Base-by-base conservation (phyloP, 2,797 vertebrate genomes). In the Mycteria americana region DNA sequence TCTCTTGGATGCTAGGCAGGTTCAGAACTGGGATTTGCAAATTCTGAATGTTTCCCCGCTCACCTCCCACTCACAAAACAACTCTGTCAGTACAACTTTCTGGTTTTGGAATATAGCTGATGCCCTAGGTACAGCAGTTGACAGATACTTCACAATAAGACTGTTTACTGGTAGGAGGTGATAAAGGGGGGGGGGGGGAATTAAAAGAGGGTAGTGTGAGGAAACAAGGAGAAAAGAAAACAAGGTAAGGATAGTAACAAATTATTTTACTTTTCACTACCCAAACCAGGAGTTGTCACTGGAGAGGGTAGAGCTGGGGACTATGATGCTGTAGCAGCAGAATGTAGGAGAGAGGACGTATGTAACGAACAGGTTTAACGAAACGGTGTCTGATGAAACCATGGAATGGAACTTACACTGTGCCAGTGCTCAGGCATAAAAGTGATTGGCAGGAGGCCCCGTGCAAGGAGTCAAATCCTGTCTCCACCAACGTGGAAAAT, bases 371-470 rank as follows among this genome's bases (percentile, higher is more conserved):
- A 41, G 28, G 24, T 68, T 89, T 35, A 80, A 60, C 2, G 6
- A 17, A 88, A 89, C 73, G n/a, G 13, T 84, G 33, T 17, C 77
- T 60, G 45, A 74, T 89, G 18, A 28, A 41, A 35, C 76, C 1
- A 1, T 37, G 37, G 56, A 69, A 28, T 9, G 30, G 39, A 86
- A 59, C 43, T 60, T 88, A 68, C 4, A 2, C 27, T 35, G 39
- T 79, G 81, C 77, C 45, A 57, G 30, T 75, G 83, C 62, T 62
- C 18, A 43, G 60, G 35, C 30, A 37, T 91, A 74, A 74, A 93
- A 89, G 64, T 74, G 88, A 93, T 64, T 95, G 95, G 51, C 92
- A 83, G 88, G 84, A 92, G 88, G 86, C 95, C 80, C 37, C 6
- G 9, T 57, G 86, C 45, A 31, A 50, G 30, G 64, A 92, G 28